A percentile compares a stretch with the other conserved stretches of the same genome.
These are phyloP conservation scores for Tragelaphus buxtoni DNA, from an alignment of 2,113 vertebrate species.

Conservation along the genomic window DNA sequence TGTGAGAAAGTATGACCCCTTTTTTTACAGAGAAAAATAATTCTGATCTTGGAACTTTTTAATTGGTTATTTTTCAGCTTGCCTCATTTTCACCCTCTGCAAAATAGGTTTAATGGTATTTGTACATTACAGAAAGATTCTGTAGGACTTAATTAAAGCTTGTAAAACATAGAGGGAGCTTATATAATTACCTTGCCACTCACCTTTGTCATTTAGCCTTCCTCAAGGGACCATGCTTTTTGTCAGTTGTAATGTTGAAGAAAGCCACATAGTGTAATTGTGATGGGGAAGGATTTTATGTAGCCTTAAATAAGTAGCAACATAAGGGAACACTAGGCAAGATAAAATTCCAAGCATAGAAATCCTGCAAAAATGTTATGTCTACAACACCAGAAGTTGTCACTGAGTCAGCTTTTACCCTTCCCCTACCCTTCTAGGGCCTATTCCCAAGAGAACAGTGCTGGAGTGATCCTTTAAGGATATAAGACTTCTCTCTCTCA, in stretches of 20 bases:
- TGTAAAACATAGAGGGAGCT: background rate
- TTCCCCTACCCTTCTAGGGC: background rate
- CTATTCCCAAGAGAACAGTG: background rate
- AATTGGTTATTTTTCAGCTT: background rate
- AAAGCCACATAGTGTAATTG: background rate
- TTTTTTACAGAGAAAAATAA: background rate
- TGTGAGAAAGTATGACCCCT: background rate
- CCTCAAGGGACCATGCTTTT: background rate
- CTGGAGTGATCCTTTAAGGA: background rate
- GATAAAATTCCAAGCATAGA: background rate
- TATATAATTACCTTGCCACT: conserved; percentile 31
- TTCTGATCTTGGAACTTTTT: background rate
- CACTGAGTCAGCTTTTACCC: background rate
- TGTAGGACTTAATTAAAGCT: conserved; percentile 30
- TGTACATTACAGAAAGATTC: background rate
- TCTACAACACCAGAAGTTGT: background rate
- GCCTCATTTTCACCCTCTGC: background rate
- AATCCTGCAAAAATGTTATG: background rate
- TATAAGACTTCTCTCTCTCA: background rate
- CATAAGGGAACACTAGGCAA: background rate
- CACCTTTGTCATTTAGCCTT: conserved; percentile 37
- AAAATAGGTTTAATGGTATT: conserved; percentile 10
- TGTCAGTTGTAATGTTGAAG: background rate
- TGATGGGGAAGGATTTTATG: background rate
- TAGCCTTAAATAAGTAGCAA: conserved; percentile 11